Evolutionary conservation across 1,140 invertebrate species (phyloP), one percentile per base, ranked within the genome.

Genomic region (Hetaerina americana): DNA sequence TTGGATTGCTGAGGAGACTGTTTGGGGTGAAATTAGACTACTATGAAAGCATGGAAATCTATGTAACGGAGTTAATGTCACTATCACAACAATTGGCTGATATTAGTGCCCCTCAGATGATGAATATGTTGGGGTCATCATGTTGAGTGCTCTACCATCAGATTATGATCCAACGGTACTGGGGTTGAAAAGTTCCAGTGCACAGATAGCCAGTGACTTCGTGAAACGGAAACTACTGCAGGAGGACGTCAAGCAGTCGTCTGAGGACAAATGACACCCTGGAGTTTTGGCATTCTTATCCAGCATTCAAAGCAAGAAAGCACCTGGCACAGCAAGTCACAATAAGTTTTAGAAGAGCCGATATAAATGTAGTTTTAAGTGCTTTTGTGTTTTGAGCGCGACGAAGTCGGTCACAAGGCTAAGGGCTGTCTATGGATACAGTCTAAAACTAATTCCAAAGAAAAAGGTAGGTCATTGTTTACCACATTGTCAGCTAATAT

Each of bases 1-100:
- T 70, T 10, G 70, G 70, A 8, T 27, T 70, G 18, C 69, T 70
- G 27, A 29, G 70, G 26, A 40, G 31, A 49, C 29, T 70, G 18
- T 70, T 70, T 31, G 27, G 27, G 25, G n/a, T n/a, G n/a, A n/a
- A n/a, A n/a, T n/a, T n/a, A n/a, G n/a, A n/a, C n/a, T n/a, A n/a
- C n/a, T n/a, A 22, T 49, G 31, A 22, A 22, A 57, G 31, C 31
- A 28, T 70, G 31, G 70, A 40, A 26, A 29, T 22, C 5, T 26
- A 69, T 10, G 18, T n/a, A 26, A 69, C 26, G 26, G 2, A 25
- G 8, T 8, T 70, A 8, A 69, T 27, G 29, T 26, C 27, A n/a
- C n/a, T n/a, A n/a, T n/a, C n/a, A n/a, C n/a, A n/a, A 26, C 68
- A 69, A 26, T n/a, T 67, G n/a, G 5, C 5, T 26, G 66, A 67